These are phyloP conservation scores for Microtus pennsylvanicus DNA, from an alignment of 2,113 vertebrate species.

Conservation along the genomic window DNA sequence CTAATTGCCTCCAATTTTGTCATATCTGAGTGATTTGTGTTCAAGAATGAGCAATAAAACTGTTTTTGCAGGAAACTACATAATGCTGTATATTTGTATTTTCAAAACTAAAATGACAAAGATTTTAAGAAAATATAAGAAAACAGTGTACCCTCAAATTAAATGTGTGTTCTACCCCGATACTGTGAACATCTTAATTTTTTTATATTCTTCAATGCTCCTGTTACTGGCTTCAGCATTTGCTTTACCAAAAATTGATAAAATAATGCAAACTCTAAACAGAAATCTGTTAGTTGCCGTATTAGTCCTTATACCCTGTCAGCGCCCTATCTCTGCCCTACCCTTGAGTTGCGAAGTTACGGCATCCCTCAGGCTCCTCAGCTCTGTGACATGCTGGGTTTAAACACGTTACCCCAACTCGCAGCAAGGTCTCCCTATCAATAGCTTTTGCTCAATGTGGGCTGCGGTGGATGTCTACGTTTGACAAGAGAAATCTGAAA, in stretches of 20 bases:
- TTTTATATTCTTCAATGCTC: background rate
- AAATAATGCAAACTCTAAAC: background rate
- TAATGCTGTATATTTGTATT: background rate
- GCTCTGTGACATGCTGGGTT: background rate
- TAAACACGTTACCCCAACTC: background rate
- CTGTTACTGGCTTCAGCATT: background rate
- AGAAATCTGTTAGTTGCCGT: background rate
- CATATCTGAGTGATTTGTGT: background rate
- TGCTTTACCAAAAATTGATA: background rate
- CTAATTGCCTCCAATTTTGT: background rate
- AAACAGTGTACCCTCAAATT: background rate
- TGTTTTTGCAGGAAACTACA: slow-evolving; percentile 6
- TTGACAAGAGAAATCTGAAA: background rate
- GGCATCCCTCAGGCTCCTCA: background rate
- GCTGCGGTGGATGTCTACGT: background rate
- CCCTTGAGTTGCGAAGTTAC: background rate
- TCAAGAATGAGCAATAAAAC: background rate
- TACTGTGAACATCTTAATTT: background rate
- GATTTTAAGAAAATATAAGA: background rate
- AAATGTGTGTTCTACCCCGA: background rate
- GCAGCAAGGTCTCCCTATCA: background rate
- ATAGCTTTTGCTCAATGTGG: background rate
- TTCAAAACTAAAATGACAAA: slow-evolving; percentile 44
- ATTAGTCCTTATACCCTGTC: background rate
- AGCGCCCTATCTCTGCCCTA: background rate